Evolutionary conservation across 2,797 vertebrate genomes (phyloP).

Genomic region (Smutsia gigantea): DNA sequence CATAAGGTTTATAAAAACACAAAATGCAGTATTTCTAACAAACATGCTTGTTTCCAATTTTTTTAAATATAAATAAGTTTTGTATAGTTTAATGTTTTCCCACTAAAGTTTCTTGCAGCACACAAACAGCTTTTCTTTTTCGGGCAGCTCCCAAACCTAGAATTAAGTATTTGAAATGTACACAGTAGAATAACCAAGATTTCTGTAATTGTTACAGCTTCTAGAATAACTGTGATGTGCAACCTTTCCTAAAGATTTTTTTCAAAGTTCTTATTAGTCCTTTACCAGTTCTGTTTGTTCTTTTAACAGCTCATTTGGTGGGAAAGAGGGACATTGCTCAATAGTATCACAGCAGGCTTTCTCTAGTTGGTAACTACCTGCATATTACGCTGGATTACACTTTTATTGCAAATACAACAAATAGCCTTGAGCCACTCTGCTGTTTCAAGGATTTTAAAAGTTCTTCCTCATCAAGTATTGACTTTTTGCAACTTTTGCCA

Average conservation of each 20-base stretch:
- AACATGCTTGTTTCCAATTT: slow-evolving; percentile 79
- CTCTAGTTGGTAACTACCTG: slow-evolving; percentile 33
- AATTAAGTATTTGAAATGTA: slow-evolving; percentile 54
- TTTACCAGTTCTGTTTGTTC: slow-evolving; percentile 37
- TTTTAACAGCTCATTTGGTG: slow-evolving; percentile 57
- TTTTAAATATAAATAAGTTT: slow-evolving; percentile 79
- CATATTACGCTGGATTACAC: not conserved
- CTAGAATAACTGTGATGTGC: slow-evolving; percentile 37
- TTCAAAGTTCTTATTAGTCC: slow-evolving; percentile 56
- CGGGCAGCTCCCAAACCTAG: not conserved
- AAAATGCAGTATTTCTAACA: slow-evolving; percentile 78
- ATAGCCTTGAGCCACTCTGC: slow-evolving; percentile 63
- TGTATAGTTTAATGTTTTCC: slow-evolving; percentile 74
- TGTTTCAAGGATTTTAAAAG: slow-evolving; percentile 58
- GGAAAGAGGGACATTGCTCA: not conserved
- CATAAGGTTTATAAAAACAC: slow-evolving; percentile 82
- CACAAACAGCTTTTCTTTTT: slow-evolving; percentile 70
- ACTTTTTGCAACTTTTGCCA: slow-evolving; percentile 65
- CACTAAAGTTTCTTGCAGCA: slow-evolving; percentile 67
- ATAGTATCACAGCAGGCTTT: not conserved
- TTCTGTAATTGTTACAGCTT: slow-evolving; percentile 61
- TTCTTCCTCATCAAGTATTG: slow-evolving; percentile 51
- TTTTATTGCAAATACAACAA: slow-evolving; percentile 66
- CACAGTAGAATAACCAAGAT: not conserved
- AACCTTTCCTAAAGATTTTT: slow-evolving; percentile 59